Conservation (phyloP, 1,140 invertebrate species). For the Micrasema longulum region DNA sequence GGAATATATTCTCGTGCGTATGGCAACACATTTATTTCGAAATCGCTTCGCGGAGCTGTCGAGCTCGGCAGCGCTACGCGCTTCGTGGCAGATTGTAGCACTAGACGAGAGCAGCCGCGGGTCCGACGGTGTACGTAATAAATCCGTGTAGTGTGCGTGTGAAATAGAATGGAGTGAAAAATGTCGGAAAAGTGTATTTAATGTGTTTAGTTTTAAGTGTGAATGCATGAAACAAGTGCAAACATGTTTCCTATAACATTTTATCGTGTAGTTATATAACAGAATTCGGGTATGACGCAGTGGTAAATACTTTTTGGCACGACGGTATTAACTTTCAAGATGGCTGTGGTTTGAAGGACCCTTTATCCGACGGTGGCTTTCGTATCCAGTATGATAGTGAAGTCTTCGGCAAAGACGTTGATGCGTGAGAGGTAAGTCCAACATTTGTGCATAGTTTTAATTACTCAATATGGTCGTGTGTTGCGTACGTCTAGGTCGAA, state of each 20-base stretch:
- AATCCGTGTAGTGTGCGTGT: constrained; percentile 59
- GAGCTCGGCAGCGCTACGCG: neutral
- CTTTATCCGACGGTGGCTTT: constrained; percentile 67
- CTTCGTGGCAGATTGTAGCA: constrained; percentile 20
- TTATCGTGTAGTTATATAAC: constrained; percentile 45
- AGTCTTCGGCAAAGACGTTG: constrained; percentile 64
- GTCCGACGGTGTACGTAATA: constrained; percentile 52
- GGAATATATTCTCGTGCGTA: neutral
- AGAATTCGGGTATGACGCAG: constrained; percentile 44
- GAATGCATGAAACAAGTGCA: constrained; percentile 66
- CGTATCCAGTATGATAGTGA: constrained; percentile 68
- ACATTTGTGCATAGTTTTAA: constrained; percentile 52
- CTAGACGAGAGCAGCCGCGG: constrained; percentile 29
- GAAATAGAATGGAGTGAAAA: constrained; percentile 69
- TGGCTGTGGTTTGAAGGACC: constrained; percentile 70
- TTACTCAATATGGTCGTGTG: neutral
- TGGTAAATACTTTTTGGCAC: constrained; percentile 59
- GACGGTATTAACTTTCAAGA: constrained; percentile 66
- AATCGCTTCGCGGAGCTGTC: constrained; percentile 49
- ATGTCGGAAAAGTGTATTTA: constrained; percentile 66
- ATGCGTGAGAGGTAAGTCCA: constrained; percentile 64
- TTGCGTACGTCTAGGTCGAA: constrained; percentile 11
- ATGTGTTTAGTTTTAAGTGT: constrained; percentile 68
- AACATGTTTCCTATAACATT: constrained; percentile 57
- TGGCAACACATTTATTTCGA: constrained; percentile 56